A percentile compares a stretch with the other conserved stretches of the same genome.
Evolutionary conservation across 2,797 vertebrate genomes (phyloP).

Genomic region (Pagetopsis macropterus): DNA sequence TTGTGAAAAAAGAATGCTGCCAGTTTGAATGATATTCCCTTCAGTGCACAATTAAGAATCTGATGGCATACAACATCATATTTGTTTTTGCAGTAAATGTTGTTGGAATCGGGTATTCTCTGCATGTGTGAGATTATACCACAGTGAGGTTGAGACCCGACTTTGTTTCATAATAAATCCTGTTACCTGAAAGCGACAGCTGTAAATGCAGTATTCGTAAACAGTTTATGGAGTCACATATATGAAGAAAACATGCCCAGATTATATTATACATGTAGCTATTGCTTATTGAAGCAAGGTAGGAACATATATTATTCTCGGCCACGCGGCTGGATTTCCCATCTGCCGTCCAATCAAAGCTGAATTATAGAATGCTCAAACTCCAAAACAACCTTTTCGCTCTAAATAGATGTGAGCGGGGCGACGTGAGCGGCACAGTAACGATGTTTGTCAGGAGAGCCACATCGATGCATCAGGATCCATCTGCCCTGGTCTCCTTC

Average conservation of each 20-base stretch:
- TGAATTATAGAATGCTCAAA: slow-evolving; percentile 61
- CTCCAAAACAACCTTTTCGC: slow-evolving; percentile 61
- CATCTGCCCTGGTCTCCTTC: slow-evolving; percentile 52
- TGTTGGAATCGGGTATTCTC: too few species aligned
- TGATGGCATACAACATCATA: too few species aligned
- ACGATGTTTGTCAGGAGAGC: slow-evolving; percentile 58
- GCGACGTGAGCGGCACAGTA: slow-evolving; percentile 57
- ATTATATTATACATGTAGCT: not conserved
- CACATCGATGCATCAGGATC: slow-evolving; percentile 56
- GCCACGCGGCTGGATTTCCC: slow-evolving; percentile 51
- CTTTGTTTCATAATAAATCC: slow-evolving; percentile 52
- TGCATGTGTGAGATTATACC: too few species aligned
- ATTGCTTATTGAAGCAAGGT: slow-evolving; percentile 22
- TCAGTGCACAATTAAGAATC: too few species aligned
- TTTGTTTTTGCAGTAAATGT: too few species aligned
- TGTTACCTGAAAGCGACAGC: slow-evolving; percentile 22
- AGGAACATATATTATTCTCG: slow-evolving; percentile 34
- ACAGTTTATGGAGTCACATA: slow-evolving; percentile 35
- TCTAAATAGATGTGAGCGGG: slow-evolving; percentile 54
- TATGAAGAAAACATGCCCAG: slow-evolving; percentile 14
- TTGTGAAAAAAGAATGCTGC: too few species aligned
- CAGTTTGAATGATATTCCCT: too few species aligned
- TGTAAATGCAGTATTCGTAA: slow-evolving; percentile 38
- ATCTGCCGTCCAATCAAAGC: slow-evolving; percentile 66
- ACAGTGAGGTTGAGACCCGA: slow-evolving; percentile 4